Evolutionary conservation across 2,888 invertebrate species (phyloP).

Genomic region (Ochropacha duplaris): DNA sequence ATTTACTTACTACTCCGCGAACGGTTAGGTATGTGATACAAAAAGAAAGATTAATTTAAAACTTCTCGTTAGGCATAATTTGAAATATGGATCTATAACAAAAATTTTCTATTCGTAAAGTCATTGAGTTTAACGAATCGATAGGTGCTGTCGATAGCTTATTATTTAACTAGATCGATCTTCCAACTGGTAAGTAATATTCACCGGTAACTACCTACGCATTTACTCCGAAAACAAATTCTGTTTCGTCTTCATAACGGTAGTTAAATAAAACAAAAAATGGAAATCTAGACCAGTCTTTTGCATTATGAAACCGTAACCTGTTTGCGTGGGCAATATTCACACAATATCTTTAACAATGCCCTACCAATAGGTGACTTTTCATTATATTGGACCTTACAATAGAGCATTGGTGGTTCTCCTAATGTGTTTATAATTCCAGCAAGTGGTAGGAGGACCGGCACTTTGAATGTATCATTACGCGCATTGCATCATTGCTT

Average conservation of each 20-base stretch:
- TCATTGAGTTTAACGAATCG: slow-evolving; percentile 41
- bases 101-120: neutral
- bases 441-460: neutral
- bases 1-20: no score
- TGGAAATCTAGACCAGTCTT: slow-evolving; percentile 7
- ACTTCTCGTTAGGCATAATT: no score
- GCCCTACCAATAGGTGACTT: neutral
- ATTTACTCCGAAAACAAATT: slow-evolving; percentile 30
- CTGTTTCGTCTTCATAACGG: slow-evolving; percentile 31
- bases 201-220: slow-evolving; percentile 17
- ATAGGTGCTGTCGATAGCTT: slow-evolving; percentile 50
- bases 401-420: neutral
- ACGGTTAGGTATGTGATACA: no score
- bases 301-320: neutral
- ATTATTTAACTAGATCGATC: slow-evolving; percentile 37
- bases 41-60: no score
- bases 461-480: neutral
- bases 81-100: no score
- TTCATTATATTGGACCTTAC: neutral
- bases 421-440: neutral
- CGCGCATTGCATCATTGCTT: neutral
- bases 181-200: slow-evolving; percentile 43
- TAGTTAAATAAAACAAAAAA: slow-evolving; percentile 17
- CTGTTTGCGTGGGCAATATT: neutral
- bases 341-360: neutral